Percentiles rank a stretch among this genome's conserved stretches.
Conservation (phyloP, 2,113 vertebrate genomes). For the cattle (Bos taurus) region DNA sequence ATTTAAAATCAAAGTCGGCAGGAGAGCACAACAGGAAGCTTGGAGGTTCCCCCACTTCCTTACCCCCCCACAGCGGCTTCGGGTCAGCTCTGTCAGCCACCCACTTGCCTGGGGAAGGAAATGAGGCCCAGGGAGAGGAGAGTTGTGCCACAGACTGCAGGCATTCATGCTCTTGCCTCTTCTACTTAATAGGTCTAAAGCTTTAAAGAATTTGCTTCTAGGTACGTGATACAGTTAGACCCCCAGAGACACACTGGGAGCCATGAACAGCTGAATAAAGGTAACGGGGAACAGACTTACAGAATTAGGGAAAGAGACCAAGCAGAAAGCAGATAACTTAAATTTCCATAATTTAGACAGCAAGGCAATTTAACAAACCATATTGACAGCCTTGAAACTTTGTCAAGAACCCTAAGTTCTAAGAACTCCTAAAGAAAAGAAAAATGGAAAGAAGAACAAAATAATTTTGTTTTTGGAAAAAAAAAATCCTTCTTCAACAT, state of each 20-base stretch:
- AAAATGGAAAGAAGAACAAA: not conserved
- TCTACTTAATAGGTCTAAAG: not conserved
- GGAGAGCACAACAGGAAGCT: not conserved
- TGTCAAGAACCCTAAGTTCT: not conserved
- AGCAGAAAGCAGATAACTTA: not conserved
- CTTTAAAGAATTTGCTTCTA: not conserved
- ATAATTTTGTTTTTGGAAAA: not conserved
- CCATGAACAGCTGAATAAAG: not conserved
- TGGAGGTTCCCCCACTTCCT: accelerated
- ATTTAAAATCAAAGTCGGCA: not conserved
- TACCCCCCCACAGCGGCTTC: accelerated
- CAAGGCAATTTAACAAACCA: not conserved
- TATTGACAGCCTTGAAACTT: not conserved
- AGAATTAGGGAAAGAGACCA: not conserved
- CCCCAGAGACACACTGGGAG: not conserved
- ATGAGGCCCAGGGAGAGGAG: not conserved
- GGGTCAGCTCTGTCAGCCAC: not conserved
- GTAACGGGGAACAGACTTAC: not conserved
- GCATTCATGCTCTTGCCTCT: not conserved
- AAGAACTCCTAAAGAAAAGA: not conserved
- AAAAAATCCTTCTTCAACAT: not conserved
- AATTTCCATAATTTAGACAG: not conserved
- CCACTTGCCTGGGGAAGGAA: not conserved
- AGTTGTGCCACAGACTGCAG: not conserved
- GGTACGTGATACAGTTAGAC: not conserved